These are phyloP conservation scores for Erannis defoliaria DNA, from an alignment of 2,888 invertebrate genomes.

Conservation along the genomic window DNA sequence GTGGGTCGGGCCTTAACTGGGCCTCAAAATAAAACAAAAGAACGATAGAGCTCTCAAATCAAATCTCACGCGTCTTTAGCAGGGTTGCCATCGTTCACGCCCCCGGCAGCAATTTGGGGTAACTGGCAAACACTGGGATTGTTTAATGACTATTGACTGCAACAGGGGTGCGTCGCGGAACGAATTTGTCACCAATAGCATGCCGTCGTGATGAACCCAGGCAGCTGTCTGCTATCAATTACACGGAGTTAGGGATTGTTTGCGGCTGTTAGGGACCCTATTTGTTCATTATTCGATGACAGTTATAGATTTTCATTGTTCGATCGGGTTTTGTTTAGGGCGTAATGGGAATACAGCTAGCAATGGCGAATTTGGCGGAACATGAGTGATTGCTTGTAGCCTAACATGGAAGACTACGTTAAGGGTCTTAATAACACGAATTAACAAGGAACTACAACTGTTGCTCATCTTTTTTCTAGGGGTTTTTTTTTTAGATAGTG, in stretches of 20 bases:
- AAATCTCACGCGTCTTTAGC: slow-evolving; percentile 58
- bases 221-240: slow-evolving; percentile 79
- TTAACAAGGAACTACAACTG: neutral
- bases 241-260: slow-evolving; percentile 78
- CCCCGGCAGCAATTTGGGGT: slow-evolving; percentile 64
- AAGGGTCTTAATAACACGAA: neutral
- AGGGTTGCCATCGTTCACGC: slow-evolving; percentile 64
- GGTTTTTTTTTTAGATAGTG: too few species aligned
- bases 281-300: slow-evolving; percentile 80
- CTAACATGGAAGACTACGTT: neutral
- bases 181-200: slow-evolving; percentile 80
- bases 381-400: slow-evolving; percentile 24
- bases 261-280: slow-evolving; percentile 80
- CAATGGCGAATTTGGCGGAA: neutral
- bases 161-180: slow-evolving; percentile 68
- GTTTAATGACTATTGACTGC: slow-evolving; percentile 51
- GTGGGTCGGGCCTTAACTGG: neutral
- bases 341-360: slow-evolving; percentile 33
- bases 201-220: slow-evolving; percentile 55
- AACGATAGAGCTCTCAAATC: slow-evolving; percentile 44
- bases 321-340: slow-evolving; percentile 44
- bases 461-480: too few species aligned
- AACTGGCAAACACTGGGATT: slow-evolving; percentile 58
- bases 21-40: neutral
- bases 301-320: slow-evolving; percentile 74